A percentile compares a stretch with the other conserved stretches of the same genome.
phyloP scores from a whole-genome alignment of 2,113 vertebrate species.

The Prunella fulvescens region DNA sequence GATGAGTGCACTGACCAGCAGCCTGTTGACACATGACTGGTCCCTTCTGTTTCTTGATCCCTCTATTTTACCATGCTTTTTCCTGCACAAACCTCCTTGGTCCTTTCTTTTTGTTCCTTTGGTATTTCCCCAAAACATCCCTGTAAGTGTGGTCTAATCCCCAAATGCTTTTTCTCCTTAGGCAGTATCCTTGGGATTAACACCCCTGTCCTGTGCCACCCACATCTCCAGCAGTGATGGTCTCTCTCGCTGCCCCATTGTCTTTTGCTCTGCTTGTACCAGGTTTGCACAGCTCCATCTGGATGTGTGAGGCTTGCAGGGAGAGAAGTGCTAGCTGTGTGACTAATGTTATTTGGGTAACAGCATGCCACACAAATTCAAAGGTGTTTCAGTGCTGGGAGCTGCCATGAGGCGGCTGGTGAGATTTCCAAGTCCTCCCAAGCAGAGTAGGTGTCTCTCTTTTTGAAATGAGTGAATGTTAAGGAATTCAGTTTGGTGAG shows the following conservation, averaged over 20 bases:
- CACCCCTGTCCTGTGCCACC: neutral
- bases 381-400: neutral
- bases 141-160: neutral
- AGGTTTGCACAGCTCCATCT: neutral
- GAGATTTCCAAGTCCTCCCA: neutral
- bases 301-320: neutral
- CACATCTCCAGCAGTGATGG: neutral
- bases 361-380: neutral
- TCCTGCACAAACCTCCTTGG: neutral
- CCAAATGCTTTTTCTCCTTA: neutral
- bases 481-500: neutral
- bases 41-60: neutral
- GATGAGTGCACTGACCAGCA: accelerated
- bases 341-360: neutral
- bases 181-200: neutral
- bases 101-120: neutral
- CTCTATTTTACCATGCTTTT: neutral
- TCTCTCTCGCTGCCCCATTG: neutral
- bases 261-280: neutral
- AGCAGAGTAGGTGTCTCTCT: neutral
- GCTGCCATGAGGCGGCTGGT: neutral
- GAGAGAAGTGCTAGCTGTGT: accelerated
- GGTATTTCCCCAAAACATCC: neutral
- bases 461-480: neutral
- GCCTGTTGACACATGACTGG: accelerated